Evolutionary conservation across 2,888 invertebrate genomes (phyloP).

Genomic region (Drosophila robusta): DNA sequence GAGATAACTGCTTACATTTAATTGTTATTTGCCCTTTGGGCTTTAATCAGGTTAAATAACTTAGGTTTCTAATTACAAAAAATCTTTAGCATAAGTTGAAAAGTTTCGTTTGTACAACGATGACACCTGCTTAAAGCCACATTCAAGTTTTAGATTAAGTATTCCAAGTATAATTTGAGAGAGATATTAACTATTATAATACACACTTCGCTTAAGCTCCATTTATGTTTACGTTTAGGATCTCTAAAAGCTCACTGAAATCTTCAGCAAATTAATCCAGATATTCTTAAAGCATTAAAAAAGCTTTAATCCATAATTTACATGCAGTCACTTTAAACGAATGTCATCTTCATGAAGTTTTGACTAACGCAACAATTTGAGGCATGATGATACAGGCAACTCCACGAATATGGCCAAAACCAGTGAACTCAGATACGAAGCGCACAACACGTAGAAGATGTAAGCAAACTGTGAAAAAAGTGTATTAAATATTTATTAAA

Average conservation of each 20-base stretch:
- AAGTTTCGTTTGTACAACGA: not conserved
- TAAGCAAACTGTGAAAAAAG: conserved; percentile 71
- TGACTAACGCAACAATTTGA: conserved; percentile 75
- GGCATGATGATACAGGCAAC: conserved; percentile 77
- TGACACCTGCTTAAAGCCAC: conserved; percentile 12
- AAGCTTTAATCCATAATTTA: not conserved
- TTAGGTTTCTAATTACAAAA: conserved; percentile 14
- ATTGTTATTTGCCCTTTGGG: not conserved
- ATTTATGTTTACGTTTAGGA: not conserved
- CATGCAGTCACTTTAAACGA: not conserved
- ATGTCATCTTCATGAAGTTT: conserved; percentile 12
- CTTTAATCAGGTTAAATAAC: conserved; percentile 37
- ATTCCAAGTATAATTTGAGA: not conserved
- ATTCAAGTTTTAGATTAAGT: not conserved
- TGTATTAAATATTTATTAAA: not conserved
- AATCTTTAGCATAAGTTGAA: conserved; percentile 27
- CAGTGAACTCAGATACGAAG: conserved; percentile 76
- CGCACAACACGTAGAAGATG: conserved; percentile 70
- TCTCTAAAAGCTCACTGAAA: not conserved
- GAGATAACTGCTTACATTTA: not conserved
- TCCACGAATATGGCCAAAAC: conserved; percentile 78
- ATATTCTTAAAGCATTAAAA: not conserved
- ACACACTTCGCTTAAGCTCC: not conserved
- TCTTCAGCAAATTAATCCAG: not conserved
- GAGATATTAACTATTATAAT: not conserved